Base-by-base conservation (phyloP, 2,113 vertebrate species). In the Benitochromis conjunctus region DNA sequence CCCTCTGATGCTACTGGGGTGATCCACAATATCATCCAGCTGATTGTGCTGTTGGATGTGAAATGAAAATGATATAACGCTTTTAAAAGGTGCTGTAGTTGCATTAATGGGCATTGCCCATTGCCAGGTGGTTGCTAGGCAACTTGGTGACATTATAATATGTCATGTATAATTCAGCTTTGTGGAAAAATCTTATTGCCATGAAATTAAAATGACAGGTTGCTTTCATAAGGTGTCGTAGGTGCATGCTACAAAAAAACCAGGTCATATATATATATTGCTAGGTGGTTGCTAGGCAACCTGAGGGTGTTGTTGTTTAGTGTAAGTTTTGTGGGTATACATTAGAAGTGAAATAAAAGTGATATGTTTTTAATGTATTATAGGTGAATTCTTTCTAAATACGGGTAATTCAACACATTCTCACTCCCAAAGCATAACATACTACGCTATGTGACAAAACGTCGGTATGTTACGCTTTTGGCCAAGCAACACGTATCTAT, bases 151-250 rank as follows among this genome's bases (percentile, higher is more conserved):
- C 0, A 10, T 48, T 74, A 29, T 74, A 19, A 74, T 48, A 74
- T 18, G 0, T 74, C 46, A 48, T 18, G 21, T 46, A 46, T 46
- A 46, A 46, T 46, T 71, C 41, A 26, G 41, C 14, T 48, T 74
- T 74, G 1, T 13, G 18, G 38, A 48, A 29, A 1, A 29, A 0
- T 29, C 14, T 71, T 46, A 53, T 53, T 0, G 5, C 14, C 1
- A 1, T 18, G 66, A 21, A 71, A 46, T 71, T 71, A 46, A 71
- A 71, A 46, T 14, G 38, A 26, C 3, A 46, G 41, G 13, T 46
- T 10, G 66, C 21, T 71, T 26, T 71, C 21, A 46, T 43, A 3
- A 71, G 21, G 64, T 46, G 38, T 46, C 8, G 38, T 0, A 71
- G 41, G 41, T 71, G 66, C 21, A 48, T 3, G 14, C 0, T 1